Percentiles rank a stretch among this genome's conserved stretches.
Evolutionary conservation across 2,888 invertebrate genomes (phyloP).

Genomic region (Lepetodrilus schrolli): DNA sequence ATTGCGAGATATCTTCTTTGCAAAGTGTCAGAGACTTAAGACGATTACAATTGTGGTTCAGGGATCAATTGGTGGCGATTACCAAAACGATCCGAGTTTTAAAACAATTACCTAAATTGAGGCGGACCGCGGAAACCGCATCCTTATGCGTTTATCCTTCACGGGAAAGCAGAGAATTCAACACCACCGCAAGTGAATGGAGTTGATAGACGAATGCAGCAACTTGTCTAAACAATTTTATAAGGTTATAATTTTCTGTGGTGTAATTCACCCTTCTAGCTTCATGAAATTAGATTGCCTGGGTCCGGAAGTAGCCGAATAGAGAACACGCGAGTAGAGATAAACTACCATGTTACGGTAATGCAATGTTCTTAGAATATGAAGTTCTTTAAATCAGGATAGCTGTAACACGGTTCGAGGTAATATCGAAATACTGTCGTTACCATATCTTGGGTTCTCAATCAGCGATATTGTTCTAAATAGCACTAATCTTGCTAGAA

Average conservation of each 20-base stretch:
- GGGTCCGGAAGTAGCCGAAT: conserved; percentile 8
- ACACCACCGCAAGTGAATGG: neutral
- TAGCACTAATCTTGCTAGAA: no score
- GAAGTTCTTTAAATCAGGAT: no score
- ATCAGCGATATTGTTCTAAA: no score
- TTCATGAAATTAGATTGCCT: neutral
- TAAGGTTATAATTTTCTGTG: conserved; percentile 11
- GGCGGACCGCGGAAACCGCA: neutral
- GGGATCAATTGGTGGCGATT: conserved; percentile 1
- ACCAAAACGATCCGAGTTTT: conserved; percentile 15
- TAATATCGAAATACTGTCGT: no score
- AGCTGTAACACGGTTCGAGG: no score
- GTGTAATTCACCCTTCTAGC: conserved; percentile 1
- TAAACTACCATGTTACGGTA: no score
- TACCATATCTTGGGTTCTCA: no score
- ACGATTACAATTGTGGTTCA: neutral
- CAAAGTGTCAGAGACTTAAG: conserved; percentile 14
- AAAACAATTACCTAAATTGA: conserved; percentile 31
- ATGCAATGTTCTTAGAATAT: no score
- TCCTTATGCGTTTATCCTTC: conserved; percentile 12
- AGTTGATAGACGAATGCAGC: neutral
- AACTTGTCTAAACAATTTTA: conserved; percentile 25
- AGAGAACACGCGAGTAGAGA: no score
- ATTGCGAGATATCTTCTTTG: conserved; percentile 21
- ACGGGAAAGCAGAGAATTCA: conserved; percentile 6